These are phyloP conservation scores for Lissocephala sabroskyi DNA, from an alignment of 2,888 invertebrate genomes.

Conservation along the genomic window DNA sequence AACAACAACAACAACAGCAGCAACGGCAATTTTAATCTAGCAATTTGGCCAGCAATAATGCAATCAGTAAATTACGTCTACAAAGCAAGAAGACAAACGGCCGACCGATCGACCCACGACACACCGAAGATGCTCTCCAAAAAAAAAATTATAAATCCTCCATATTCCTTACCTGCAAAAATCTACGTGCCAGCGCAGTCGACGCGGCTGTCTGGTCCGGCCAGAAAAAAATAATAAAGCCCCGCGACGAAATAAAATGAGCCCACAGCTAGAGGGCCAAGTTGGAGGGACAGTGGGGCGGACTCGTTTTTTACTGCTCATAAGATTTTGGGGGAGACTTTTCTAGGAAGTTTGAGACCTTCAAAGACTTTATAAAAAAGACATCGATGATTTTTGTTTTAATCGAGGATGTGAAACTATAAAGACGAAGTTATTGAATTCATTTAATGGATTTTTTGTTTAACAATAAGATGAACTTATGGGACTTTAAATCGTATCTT, in stretches of 20 bases:
- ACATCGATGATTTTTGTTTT: too few relatives aligned
- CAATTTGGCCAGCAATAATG: slow-evolving; percentile 60
- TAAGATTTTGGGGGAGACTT: neutral
- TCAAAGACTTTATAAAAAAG: too few relatives aligned
- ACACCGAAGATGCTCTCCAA: slow-evolving; percentile 25
- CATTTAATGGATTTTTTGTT: too few relatives aligned
- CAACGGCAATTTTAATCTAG: slow-evolving; percentile 47
- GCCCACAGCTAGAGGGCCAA: neutral
- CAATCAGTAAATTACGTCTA: slow-evolving; percentile 59
- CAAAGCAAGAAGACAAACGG: slow-evolving; percentile 12
- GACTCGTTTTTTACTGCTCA: neutral
- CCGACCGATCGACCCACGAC: too few relatives aligned
- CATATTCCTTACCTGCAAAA: too few relatives aligned
- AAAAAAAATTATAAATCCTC: slow-evolving; percentile 12
- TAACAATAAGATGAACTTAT: too few relatives aligned
- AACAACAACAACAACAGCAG: slow-evolving; percentile 20
- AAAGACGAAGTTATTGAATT: too few relatives aligned
- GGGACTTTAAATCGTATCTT: too few relatives aligned
- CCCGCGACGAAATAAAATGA: slow-evolving; percentile 25
- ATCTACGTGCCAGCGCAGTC: slow-evolving; percentile 61
- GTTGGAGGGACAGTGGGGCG: slow-evolving; percentile 16
- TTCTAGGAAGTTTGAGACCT: too few relatives aligned
- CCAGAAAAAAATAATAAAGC: slow-evolving; percentile 49
- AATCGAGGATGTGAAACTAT: too few relatives aligned
- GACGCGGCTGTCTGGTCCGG: slow-evolving; percentile 11